These are phyloP conservation scores for Branchellion lobata DNA, from an alignment of 2,888 invertebrate species.

Conservation along the genomic window DNA sequence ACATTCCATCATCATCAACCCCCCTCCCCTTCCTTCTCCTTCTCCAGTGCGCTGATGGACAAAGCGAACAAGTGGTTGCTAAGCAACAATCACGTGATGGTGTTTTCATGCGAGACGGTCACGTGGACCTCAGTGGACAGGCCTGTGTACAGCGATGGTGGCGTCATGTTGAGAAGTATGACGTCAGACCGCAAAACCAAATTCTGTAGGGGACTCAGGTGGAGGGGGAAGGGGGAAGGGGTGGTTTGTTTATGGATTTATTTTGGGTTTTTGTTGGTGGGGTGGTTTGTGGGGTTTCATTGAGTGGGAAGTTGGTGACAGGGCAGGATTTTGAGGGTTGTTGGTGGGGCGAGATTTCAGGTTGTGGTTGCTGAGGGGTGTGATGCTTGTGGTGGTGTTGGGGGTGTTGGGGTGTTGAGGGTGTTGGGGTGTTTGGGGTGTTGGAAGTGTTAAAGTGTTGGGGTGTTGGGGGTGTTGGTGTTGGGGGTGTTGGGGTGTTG, in stretches of 20 bases:
- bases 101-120: constrained; percentile 51
- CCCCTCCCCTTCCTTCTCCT: background rate
- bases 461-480: too few species aligned
- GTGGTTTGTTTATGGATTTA: constrained; percentile 22
- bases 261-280: background rate
- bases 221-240: constrained; percentile 48
- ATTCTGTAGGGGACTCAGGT: constrained; percentile 50
- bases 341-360: background rate
- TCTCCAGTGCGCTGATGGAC: constrained; percentile 46
- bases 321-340: background rate
- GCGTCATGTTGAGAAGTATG: constrained; percentile 49
- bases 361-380: too few species aligned
- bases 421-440: too few species aligned
- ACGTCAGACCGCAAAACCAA: constrained; percentile 47
- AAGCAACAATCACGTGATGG: constrained; percentile 47
- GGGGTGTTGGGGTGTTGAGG: too few species aligned
- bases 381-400: too few species aligned
- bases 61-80: constrained; percentile 51
- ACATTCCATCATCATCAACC: too few species aligned
- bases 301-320: background rate
- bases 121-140: constrained; percentile 47
- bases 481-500: too few species aligned
- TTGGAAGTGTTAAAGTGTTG: too few species aligned
- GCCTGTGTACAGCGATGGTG: constrained; percentile 47
- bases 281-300: background rate